Base-by-base conservation (phyloP, 2,113 vertebrate genomes). In the Azemiops feae region DNA sequence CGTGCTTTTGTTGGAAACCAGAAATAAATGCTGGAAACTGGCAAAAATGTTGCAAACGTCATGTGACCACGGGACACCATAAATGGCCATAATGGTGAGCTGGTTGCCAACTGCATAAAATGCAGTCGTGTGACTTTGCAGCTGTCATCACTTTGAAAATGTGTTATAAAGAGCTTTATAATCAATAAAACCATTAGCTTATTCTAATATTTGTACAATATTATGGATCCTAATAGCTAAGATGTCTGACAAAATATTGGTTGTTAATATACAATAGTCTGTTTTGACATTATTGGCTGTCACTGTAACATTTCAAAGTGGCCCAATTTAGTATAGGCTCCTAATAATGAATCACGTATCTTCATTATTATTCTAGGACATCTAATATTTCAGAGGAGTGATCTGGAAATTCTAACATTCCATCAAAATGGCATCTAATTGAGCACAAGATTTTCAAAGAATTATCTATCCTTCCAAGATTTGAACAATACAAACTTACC, bases 401-500 rank as follows among this genome's bases (percentile, higher is more conserved):
- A 22, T 3, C 27, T 88, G 52, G 52, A 55, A 88, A 34, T 3
- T 53, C 7, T 58, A 87, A 87, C 14, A 9, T 45, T 45, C 54
- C 25, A 86, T 23, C 8, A 10, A n/a, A 86, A 11, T 74, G 43
- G 20, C 54, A 23, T 25, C 43, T 87, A 4, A 9, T 20, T 81
- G 18, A 55, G 12, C 50, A 85, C 12, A 89, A 52, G 55, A 11
- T 60, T 25, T 34, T 53, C 22, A 85, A 90, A 39, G 6, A 16
- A 27, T 34, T 47, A 60, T 55, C 55, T 92, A 6, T 14, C 12
- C 3, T 25, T n/a, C 43, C 39, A 14, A 52, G 45, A 90, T 20
- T 39, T 87, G 47, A 14, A 2, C 34, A 58, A 0, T 54, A 50
- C 88, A 1, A 91, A 97, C 98, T 91, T 98, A 99, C 99, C 99